Evolutionary conservation across 2,888 invertebrate genomes (phyloP).

Genomic region (Exephanes ischioxanthus): DNA sequence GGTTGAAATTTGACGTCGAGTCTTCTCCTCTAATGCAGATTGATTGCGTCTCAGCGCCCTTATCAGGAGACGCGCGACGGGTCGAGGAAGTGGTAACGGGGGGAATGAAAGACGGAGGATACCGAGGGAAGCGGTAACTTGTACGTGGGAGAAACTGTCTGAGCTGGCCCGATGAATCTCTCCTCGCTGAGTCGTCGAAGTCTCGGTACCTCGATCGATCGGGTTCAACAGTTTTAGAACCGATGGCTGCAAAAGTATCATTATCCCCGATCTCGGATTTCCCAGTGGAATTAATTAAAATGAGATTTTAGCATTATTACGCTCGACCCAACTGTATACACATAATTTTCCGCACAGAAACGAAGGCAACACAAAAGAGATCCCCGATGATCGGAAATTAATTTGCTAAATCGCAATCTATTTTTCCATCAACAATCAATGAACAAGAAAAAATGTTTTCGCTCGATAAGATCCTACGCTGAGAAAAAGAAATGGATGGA

Average conservation of each 20-base stretch:
- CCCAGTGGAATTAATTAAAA: background rate
- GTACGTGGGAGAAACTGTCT: slow-evolving; percentile 30
- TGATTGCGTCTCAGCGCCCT: slow-evolving; percentile 56
- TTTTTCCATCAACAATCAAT: background rate
- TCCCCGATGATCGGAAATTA: background rate
- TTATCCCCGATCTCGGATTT: background rate
- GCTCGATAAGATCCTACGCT: too few species aligned
- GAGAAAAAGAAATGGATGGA: too few species aligned
- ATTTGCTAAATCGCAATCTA: background rate
- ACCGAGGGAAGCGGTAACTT: slow-evolving; percentile 15
- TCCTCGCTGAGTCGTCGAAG: slow-evolving; percentile 29
- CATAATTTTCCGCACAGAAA: background rate
- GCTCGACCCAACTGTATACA: background rate
- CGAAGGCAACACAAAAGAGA: background rate
- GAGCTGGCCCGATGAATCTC: slow-evolving; percentile 26
- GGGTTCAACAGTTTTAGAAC: slow-evolving; percentile 24
- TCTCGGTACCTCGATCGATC: slow-evolving; percentile 39
- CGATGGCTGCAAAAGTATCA: background rate
- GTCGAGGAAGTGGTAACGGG: background rate
- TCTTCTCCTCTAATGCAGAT: slow-evolving; percentile 58
- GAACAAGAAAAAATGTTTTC: too few species aligned
- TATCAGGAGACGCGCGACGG: slow-evolving; percentile 49
- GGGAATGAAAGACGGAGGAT: background rate
- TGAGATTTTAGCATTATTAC: background rate
- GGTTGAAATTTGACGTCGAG: slow-evolving; percentile 58